These are phyloP conservation scores for Mobula birostris DNA, from an alignment of 2,113 vertebrate genomes.

Conservation along the genomic window DNA sequence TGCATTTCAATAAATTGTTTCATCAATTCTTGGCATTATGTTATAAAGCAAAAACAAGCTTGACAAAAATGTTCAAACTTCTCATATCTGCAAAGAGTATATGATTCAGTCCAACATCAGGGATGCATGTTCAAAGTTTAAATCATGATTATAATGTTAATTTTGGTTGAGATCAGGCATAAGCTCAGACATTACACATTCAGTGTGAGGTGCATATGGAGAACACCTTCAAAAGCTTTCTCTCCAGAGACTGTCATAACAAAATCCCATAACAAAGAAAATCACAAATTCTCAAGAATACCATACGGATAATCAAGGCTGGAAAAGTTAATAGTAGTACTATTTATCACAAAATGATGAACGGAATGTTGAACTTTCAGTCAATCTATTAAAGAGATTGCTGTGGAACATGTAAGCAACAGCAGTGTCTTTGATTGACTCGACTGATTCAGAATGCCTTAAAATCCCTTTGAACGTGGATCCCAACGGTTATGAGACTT, in stretches of 20 bases:
- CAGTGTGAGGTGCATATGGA: background rate
- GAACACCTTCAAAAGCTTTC: background rate
- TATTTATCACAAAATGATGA: background rate
- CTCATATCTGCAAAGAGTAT: background rate
- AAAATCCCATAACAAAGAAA: background rate
- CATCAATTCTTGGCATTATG: background rate
- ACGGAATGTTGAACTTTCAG: background rate
- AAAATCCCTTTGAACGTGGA: background rate
- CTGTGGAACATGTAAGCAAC: background rate
- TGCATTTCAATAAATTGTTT: background rate
- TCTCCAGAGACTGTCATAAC: background rate
- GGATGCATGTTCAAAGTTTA: background rate
- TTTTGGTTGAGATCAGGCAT: background rate
- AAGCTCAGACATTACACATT: background rate
- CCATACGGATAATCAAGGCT: background rate
- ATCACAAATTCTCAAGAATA: background rate
- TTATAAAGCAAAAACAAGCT: background rate
- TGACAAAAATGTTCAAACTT: constrained; percentile 16
- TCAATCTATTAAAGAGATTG: background rate
- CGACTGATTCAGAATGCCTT: background rate
- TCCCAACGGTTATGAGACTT: background rate
- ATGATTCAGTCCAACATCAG: background rate
- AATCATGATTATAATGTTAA: background rate
- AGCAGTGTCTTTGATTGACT: background rate
- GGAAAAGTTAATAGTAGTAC: background rate